Base-by-base conservation (phyloP, 2,888 invertebrate species). In the Drosophila tanythrix region DNA sequence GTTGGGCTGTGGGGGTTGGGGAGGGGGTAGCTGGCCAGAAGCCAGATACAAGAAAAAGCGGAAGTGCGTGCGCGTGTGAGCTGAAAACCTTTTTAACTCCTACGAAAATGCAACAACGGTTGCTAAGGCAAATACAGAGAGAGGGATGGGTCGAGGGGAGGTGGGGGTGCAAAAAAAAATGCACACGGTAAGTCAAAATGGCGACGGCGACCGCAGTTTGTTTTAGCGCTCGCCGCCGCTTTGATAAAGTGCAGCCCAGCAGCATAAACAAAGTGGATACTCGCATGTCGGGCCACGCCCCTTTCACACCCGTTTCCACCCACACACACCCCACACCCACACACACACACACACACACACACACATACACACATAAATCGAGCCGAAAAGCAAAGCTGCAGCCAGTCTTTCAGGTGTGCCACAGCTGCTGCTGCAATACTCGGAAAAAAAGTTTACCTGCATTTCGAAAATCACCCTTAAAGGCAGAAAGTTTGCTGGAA, bases 191-290 rank as follows among this genome's bases (percentile, higher is more conserved):
- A 87, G 89, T 84, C 80, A 81, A 82, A 87, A 77, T 89, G 82
- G 79, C 85, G 73, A 55, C 63, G 74, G 74, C 75, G 80, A 84
- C 89, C 85, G 72, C 89, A 82, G 88, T 76, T 81, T 82, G 81
- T 82, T 89, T 87, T 78, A 81, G 80, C 81, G 61, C 70, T 66
- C 62, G 81, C 70, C 51, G 76, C 61, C 74, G 76, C 82, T 86
- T 89, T 86, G 86, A 87, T 86, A 86, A 89, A 89, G 86, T 87
- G 86, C 89, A 86, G 84, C 84, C 76, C 80, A 76, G 81, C 88
- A 82, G 79, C 89, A 89, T 89, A 86, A 86, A 89, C 86, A 86
- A 89, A 81, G 89, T 76, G 76, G 74, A 77, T 75, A 68, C 70
- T 74, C 59, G 74, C 68, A 69, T 70, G 72, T 60, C 43, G 13